Conservation (phyloP, 2,888 invertebrate genomes). For the Eurois occulta region DNA sequence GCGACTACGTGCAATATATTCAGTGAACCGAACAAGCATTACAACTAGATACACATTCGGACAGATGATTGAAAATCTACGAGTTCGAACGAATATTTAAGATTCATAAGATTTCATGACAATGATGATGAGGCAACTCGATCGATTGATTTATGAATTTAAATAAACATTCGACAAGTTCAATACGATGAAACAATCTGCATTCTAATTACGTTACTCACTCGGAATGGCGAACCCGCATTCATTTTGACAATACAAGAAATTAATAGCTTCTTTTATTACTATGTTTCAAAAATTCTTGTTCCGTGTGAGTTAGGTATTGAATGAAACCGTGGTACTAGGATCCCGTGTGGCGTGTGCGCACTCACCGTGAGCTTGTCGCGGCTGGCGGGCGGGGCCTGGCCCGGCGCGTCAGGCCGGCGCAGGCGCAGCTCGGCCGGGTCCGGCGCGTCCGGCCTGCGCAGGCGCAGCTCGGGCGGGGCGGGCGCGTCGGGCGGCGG, state of each 20-base stretch:
- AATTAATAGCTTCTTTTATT: neutral
- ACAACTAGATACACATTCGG: slow-evolving; percentile 31
- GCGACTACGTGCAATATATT: slow-evolving; percentile 75
- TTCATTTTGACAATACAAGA: neutral
- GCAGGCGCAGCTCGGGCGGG: slow-evolving; percentile 50
- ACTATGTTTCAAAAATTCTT: neutral
- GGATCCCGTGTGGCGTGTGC: neutral
- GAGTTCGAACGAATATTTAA: slow-evolving; percentile 14
- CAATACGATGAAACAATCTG: slow-evolving; percentile 12
- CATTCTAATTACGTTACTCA: slow-evolving; percentile 26
- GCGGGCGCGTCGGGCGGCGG: slow-evolving; percentile 52
- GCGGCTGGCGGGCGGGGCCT: slow-evolving; percentile 56
- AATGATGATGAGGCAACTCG: slow-evolving; percentile 14
- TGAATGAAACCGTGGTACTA: neutral
- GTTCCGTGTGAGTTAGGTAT: neutral
- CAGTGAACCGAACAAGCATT: slow-evolving; percentile 70
- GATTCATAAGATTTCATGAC: slow-evolving; percentile 1
- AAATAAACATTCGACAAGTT: slow-evolving; percentile 35
- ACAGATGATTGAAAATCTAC: slow-evolving; percentile 21
- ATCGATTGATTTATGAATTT: slow-evolving; percentile 22
- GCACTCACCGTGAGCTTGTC: slow-evolving; percentile 52
- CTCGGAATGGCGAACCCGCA: slow-evolving; percentile 3
- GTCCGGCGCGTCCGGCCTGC: too few species aligned
- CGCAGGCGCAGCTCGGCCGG: slow-evolving; percentile 68
- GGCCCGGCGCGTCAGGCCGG: slow-evolving; percentile 55